phyloP scores from a whole-genome alignment of 2,888 invertebrate genomes.

The Epistrophe eligans region DNA sequence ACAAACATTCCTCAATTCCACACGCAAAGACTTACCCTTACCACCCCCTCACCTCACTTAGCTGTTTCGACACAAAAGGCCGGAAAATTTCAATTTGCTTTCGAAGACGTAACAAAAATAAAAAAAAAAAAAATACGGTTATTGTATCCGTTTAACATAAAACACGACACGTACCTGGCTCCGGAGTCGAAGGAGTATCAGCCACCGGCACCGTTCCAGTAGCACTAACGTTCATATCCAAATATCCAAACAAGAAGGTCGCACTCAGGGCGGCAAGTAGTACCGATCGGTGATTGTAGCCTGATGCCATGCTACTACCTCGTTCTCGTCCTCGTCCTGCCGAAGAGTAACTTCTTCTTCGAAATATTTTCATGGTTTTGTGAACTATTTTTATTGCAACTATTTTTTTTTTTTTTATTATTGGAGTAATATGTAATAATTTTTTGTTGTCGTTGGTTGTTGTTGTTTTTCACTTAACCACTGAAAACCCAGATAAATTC shows the following conservation, averaged over 20 bases:
- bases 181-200: conserved; percentile 76
- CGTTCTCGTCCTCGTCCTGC: conserved; percentile 17
- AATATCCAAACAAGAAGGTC: conserved; percentile 67
- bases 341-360: conserved; percentile 41
- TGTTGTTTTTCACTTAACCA: conserved; percentile 8
- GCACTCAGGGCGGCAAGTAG: conserved; percentile 63
- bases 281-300: conserved; percentile 41
- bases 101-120: conserved; percentile 8
- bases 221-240: conserved; percentile 69
- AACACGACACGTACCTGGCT: conserved; percentile 76
- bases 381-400: conserved; percentile 5
- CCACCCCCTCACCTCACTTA: not conserved
- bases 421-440: not conserved
- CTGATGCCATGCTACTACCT: conserved; percentile 51
- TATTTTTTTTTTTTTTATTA: conserved; percentile 3
- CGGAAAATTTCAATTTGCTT: conserved; percentile 71
- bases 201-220: conserved; percentile 45
- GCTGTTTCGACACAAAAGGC: conserved; percentile 51
- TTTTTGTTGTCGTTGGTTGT: too few species aligned
- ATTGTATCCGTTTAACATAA: conserved; percentile 63
- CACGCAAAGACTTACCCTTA: not conserved
- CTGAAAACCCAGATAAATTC: conserved; percentile 18
- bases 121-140: conserved; percentile 18
- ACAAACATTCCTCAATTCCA: not conserved
- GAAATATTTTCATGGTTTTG: conserved; percentile 35